These are phyloP conservation scores for Apistogramma diplotaenia DNA, from an alignment of 2,113 vertebrate genomes.

Conservation along the genomic window DNA sequence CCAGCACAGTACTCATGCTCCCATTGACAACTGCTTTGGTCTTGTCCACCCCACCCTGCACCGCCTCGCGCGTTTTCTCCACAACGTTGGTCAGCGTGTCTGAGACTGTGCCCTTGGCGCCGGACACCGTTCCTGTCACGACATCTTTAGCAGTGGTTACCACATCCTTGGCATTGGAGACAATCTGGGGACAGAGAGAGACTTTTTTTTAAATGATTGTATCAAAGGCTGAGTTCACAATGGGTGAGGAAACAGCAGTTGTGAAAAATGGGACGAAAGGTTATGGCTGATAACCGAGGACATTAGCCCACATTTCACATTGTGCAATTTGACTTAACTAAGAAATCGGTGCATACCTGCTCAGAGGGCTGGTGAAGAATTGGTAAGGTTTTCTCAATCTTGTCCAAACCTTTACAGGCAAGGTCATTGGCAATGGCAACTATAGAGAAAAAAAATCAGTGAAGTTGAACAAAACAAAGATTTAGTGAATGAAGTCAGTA, in stretches of 20 bases:
- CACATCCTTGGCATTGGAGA: slow-evolving; percentile 76
- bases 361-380: slow-evolving; percentile 86
- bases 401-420: slow-evolving; percentile 91
- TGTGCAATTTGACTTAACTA: not conserved
- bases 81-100: slow-evolving; percentile 79
- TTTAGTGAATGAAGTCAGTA: not conserved
- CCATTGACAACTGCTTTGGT: slow-evolving; percentile 83
- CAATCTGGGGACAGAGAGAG: slow-evolving; percentile 31
- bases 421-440: slow-evolving; percentile 88
- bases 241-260: not conserved
- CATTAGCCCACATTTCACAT: not conserved
- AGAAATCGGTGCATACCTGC: slow-evolving; percentile 73
- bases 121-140: slow-evolving; percentile 79
- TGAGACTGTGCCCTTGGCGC: slow-evolving; percentile 84
- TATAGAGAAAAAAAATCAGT: slow-evolving; percentile 10
- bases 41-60: slow-evolving; percentile 83
- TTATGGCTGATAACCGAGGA: not conserved
- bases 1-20: slow-evolving; percentile 84
- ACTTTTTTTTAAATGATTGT: not conserved
- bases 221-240: not conserved
- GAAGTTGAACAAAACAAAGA: not conserved
- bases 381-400: slow-evolving; percentile 88
- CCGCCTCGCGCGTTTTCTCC: slow-evolving; percentile 81
- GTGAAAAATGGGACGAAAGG: not conserved
- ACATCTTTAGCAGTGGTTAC: slow-evolving; percentile 81